phyloP scores from a whole-genome alignment of 2,888 invertebrate genomes.

The Neria commutata region DNA sequence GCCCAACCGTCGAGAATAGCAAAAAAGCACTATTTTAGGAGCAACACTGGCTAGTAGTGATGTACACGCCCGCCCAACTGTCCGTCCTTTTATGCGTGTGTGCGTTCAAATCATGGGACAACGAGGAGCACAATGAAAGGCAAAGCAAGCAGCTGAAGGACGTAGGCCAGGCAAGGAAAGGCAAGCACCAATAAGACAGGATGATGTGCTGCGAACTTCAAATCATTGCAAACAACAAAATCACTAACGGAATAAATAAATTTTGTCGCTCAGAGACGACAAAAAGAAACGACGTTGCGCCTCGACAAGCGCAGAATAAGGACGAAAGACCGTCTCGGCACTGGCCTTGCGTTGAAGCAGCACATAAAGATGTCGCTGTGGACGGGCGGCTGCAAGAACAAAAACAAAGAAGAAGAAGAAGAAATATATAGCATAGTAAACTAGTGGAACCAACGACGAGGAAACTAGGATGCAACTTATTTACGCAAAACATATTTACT shows the following conservation, averaged over 20 bases:
- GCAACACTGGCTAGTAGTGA: no score
- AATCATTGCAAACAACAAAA: conserved; percentile 47
- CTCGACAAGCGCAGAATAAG: no score
- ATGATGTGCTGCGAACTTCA: conserved; percentile 21
- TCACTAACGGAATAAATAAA: conserved; percentile 47
- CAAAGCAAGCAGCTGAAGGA: not conserved
- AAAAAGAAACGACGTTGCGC: no score
- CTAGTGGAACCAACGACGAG: no score
- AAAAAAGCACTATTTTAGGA: no score
- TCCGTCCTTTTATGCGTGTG: no score
- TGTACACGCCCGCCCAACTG: no score
- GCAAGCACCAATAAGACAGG: not conserved
- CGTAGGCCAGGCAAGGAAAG: not conserved
- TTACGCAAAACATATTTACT: conserved; percentile 15
- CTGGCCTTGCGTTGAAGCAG: no score
- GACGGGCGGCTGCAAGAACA: not conserved
- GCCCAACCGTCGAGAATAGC: no score
- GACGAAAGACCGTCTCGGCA: no score
- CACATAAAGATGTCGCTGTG: no score
- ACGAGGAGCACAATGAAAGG: not conserved
- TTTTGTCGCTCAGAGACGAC: conserved; percentile 25
- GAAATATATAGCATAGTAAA: not conserved
- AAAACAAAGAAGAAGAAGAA: not conserved
- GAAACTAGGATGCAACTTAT: not conserved
- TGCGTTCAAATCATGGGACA: no score